Conservation (phyloP, 1,140 invertebrate species). For the Scaptomyza hsui region DNA sequence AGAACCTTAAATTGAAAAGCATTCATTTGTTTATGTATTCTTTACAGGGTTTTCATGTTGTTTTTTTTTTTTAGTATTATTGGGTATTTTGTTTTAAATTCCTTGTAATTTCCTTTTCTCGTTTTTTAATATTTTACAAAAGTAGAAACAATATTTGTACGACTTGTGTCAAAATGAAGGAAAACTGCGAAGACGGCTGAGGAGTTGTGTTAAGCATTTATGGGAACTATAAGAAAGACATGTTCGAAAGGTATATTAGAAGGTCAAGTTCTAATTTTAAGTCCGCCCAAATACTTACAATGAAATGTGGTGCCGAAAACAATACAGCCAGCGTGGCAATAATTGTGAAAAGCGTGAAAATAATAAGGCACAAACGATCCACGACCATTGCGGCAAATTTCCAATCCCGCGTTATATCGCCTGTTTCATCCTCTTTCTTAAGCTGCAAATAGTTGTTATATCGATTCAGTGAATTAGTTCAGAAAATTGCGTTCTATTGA, state of each 20-base stretch:
- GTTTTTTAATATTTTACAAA: slow-evolving; percentile 40
- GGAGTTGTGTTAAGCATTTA: slow-evolving; percentile 44
- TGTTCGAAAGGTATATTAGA: not conserved
- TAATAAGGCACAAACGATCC: slow-evolving; percentile 99
- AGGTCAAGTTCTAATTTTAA: not conserved
- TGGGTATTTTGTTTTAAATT: slow-evolving; percentile 3
- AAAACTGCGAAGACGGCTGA: slow-evolving; percentile 16
- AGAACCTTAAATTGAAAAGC: slow-evolving; percentile 49
- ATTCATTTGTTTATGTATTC: slow-evolving; percentile 48
- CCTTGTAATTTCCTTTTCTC: not conserved
- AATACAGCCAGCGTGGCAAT: slow-evolving; percentile 98
- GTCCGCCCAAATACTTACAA: slow-evolving; percentile 61
- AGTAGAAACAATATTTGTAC: slow-evolving; percentile 59
- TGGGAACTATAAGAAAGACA: slow-evolving; percentile 59
- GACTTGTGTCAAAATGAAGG: slow-evolving; percentile 36
- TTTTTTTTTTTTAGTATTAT: slow-evolving; percentile 16
- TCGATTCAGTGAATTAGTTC: not conserved
- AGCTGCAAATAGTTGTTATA: slow-evolving; percentile 85
- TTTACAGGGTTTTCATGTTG: slow-evolving; percentile 29
- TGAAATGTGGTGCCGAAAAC: slow-evolving; percentile 96
- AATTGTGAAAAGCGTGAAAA: slow-evolving; percentile 98
- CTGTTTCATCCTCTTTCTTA: slow-evolving; percentile 94
- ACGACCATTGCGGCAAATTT: slow-evolving; percentile 99
- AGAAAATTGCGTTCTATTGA: too few species aligned
- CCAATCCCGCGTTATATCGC: slow-evolving; percentile 97